Evolutionary conservation across 2,888 invertebrate genomes (phyloP).

Genomic region (Sinodicranocentrus sp.): DNA sequence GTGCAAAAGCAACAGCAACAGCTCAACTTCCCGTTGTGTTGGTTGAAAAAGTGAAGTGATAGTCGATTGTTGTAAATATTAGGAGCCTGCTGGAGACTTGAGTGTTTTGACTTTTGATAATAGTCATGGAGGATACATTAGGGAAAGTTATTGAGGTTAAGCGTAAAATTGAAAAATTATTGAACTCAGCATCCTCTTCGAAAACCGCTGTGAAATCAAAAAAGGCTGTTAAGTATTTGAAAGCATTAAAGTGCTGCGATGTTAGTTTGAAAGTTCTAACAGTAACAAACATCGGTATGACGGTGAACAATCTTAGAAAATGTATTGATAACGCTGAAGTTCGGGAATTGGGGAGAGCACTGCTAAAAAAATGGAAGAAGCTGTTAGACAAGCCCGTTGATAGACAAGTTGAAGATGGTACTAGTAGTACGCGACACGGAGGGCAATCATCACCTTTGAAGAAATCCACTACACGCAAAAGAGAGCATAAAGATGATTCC

Average conservation of each 20-base stretch:
- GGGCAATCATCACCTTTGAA: too few relatives aligned
- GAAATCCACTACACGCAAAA: too few relatives aligned
- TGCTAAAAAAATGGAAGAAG: conserved; percentile 11
- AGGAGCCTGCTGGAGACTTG: too few relatives aligned
- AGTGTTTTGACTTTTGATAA: too few relatives aligned
- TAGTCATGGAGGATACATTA: too few relatives aligned
- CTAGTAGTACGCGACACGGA: too few relatives aligned
- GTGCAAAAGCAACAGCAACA: too few relatives aligned
- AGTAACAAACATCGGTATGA: background rate
- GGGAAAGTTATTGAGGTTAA: background rate
- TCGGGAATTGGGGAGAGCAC: background rate
- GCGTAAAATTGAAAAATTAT: background rate
- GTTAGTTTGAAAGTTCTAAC: background rate
- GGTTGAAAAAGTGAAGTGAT: too few relatives aligned
- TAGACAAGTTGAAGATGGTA: background rate
- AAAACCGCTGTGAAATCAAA: background rate
- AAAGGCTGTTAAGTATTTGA: background rate
- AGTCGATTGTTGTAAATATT: too few relatives aligned
- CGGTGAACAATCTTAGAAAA: background rate
- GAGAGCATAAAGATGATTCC: too few relatives aligned
- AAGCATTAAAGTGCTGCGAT: background rate
- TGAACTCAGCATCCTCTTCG: background rate
- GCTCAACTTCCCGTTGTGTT: too few relatives aligned
- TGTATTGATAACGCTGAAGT: background rate
- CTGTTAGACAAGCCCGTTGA: background rate